A percentile compares a stretch with the other conserved stretches of the same genome.
Evolutionary conservation across 2,888 invertebrate genomes (phyloP).

Genomic region (Stictocephala bisonia): DNA sequence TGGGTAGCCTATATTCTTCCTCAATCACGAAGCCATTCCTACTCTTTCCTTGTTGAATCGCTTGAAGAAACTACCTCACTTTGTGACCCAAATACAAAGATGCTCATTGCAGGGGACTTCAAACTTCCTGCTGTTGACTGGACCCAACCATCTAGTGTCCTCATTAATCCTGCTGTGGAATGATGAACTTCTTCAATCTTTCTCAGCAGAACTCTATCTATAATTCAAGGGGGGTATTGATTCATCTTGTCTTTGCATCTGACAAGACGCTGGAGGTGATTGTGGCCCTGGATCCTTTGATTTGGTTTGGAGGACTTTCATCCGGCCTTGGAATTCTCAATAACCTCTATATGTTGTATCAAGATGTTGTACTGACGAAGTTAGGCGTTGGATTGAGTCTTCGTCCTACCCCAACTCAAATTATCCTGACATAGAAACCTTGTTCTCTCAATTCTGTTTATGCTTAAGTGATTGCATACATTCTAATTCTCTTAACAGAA

Average conservation of each 20-base stretch:
- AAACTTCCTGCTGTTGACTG: not conserved
- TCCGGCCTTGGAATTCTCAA: not conserved
- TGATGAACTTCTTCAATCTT: not conserved
- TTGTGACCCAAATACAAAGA: no score
- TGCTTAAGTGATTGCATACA: not conserved
- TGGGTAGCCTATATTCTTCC: no score
- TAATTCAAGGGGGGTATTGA: not conserved
- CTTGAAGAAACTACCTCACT: not conserved
- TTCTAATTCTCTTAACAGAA: not conserved
- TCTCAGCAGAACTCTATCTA: not conserved
- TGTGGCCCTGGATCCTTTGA: not conserved
- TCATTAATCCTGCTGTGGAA: not conserved
- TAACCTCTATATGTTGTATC: not conserved
- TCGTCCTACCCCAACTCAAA: not conserved
- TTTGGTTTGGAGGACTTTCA: not conserved
- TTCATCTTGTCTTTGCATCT: not conserved
- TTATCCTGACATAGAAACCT: slow-evolving; percentile 4
- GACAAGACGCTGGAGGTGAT: not conserved
- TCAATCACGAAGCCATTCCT: no score
- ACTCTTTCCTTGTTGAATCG: not conserved
- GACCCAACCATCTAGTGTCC: not conserved
- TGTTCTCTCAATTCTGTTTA: not conserved
- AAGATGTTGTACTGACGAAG: not conserved
- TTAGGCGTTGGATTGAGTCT: not conserved
- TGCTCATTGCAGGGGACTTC: slow-evolving; percentile 6